phyloP scores from a whole-genome alignment of 2,113 vertebrate genomes.

The Tachycineta bicolor region DNA sequence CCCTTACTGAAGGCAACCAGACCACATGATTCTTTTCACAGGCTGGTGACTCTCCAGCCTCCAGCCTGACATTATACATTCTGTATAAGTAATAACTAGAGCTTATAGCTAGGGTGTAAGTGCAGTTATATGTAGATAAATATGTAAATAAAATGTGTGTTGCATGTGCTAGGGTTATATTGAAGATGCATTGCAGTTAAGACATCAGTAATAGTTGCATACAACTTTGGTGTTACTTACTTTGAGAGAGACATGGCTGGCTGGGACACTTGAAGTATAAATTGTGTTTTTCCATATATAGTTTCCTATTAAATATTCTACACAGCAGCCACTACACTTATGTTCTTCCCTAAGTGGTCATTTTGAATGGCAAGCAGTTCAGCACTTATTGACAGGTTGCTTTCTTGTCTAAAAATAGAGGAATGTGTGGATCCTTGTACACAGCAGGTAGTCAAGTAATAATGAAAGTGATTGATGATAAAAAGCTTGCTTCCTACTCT shows the following conservation, averaged over 20 bases:
- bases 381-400: background rate
- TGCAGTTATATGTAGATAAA: background rate
- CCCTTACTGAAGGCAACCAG: background rate
- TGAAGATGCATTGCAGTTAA: background rate
- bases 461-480: conserved; percentile 33
- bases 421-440: background rate
- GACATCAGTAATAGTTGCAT: background rate
- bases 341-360: background rate
- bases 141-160: background rate
- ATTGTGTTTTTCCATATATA: background rate
- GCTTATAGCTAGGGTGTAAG: background rate
- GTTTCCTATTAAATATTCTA: conserved; percentile 14
- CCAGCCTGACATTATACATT: background rate
- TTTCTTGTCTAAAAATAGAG: conserved; percentile 25
- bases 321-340: background rate
- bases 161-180: background rate
- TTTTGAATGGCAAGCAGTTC: background rate
- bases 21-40: background rate
- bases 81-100: background rate
- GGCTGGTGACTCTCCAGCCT: background rate
- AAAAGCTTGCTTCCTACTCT: conserved; percentile 31
- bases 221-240: background rate
- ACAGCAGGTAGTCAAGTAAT: background rate
- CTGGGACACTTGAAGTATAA: background rate
- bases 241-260: background rate